Percentiles rank a stretch among this genome's conserved stretches.
phyloP scores from a whole-genome alignment of 2,888 invertebrate species.

The Lithodes maja region DNA sequence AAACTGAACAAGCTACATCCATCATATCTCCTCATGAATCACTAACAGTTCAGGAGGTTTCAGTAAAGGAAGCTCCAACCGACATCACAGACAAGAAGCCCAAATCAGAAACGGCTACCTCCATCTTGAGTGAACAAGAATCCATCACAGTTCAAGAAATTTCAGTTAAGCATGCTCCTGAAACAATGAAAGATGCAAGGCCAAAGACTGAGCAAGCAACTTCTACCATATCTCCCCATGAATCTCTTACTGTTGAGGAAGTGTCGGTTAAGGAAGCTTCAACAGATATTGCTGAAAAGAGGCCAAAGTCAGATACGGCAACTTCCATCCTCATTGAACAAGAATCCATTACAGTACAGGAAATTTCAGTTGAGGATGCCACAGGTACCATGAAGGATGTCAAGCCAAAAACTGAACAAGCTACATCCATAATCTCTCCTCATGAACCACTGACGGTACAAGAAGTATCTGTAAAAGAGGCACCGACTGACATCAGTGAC shows the following conservation, averaged over 20 bases:
- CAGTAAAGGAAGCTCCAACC: conserved; percentile 36
- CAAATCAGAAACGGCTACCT: conserved; percentile 52
- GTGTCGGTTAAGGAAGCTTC: conserved; percentile 61
- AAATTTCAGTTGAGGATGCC: conserved; percentile 73
- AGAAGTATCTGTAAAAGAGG: conserved; percentile 53
- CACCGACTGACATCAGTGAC: conserved; percentile 44
- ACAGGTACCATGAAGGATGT: conserved; percentile 72
- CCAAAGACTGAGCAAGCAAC: conserved; percentile 54
- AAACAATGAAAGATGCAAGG: conserved; percentile 30
- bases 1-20: conserved; percentile 32
- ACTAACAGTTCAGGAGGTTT: conserved; percentile 32
- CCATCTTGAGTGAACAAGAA: conserved; percentile 51
- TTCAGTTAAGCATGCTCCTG: conserved; percentile 61
- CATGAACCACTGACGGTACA: conserved; percentile 54
- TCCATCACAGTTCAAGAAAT: conserved; percentile 66
- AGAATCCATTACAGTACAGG: conserved; percentile 72
- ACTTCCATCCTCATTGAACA: conserved; percentile 26
- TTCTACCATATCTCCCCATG: conserved; percentile 64
- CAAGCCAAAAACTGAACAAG: conserved; percentile 57
- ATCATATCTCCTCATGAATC: conserved; percentile 25
- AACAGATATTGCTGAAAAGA: conserved; percentile 27
- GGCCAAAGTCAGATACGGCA: conserved; percentile 37
- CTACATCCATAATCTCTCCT: conserved; percentile 33
- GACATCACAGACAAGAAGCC: conserved; percentile 34
- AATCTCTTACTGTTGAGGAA: conserved; percentile 67